Base-by-base conservation (phyloP, 2,113 vertebrate genomes). In the Gobio gobio region DNA sequence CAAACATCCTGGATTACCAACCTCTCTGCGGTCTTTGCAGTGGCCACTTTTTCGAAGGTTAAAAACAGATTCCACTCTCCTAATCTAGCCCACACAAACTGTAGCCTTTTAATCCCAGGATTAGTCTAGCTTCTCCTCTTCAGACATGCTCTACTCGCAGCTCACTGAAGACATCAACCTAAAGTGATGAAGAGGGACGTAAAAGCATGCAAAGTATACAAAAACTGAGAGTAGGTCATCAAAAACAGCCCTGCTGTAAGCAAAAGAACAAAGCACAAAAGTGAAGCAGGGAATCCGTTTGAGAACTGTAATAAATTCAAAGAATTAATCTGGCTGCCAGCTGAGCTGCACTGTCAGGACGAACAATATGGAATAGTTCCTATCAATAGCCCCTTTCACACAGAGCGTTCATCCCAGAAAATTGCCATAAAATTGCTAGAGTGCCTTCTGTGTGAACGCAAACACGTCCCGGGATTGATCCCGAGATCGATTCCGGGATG, bases 31-130 rank as follows among this genome's bases (percentile, higher is more conserved):
- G 43, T 86, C 83, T 86, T 63, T 83, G 77, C 49, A 77, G 73
- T 49, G 82, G 79, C 84, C 85, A 86, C 83, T 88, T 84, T 86
- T 88, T 70, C 73, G 82, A 87, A 89, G 87, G 87, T 85, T 88
- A 89, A 88, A 90, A 88, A 89, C 90, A 88, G 87, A 90, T 88
- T 89, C 85, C 72, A 84, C 81, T 83, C 85, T 76, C 87, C 84
- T 90, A 88, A 90, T 90, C 90, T 76, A 83, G 36, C 79, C 80
- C 79, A 87, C 78, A 80, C 83, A 89, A 86, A 88, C 85, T 78
- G 73, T 83, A 87, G 68, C 82, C 86, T 88, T 78, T 88, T 90
- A 91, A 90, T 91, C 89, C 89, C 82, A 29, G 84, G 88, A 90
- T 91, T 90, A 89, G 86, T 85, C 85, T 79, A 85, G 68, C 72